Conservation (phyloP, 2,888 invertebrate species). For the Stenichneumon culpator region DNA sequence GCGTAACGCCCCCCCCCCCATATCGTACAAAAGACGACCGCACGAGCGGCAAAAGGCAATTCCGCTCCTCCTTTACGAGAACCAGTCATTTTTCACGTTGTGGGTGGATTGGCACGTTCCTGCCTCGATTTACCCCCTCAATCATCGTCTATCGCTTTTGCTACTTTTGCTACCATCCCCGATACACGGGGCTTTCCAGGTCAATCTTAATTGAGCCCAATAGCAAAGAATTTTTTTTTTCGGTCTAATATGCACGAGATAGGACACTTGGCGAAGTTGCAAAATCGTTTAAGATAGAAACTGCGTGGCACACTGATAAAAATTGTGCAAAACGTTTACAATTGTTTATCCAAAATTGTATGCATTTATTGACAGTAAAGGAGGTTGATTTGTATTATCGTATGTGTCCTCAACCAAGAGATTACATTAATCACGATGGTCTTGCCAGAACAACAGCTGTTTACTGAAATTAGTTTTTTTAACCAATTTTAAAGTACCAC, state of each 20-base stretch:
- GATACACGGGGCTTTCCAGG: not conserved
- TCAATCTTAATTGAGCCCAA: not conserved
- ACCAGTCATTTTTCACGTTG: conserved; percentile 53
- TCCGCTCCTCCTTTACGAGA: conserved; percentile 49
- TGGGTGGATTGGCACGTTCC: conserved; percentile 32
- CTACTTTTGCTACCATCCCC: not conserved
- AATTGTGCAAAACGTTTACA: too few relatives aligned
- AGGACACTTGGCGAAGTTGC: not conserved
- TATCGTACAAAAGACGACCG: conserved; percentile 37
- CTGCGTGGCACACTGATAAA: too few relatives aligned
- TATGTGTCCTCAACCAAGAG: too few relatives aligned
- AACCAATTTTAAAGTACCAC: too few relatives aligned
- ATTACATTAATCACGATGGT: too few relatives aligned
- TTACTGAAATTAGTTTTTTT: too few relatives aligned
- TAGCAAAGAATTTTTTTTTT: not conserved
- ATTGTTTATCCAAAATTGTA: too few relatives aligned
- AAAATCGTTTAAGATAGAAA: not conserved
- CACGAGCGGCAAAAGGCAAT: conserved; percentile 46
- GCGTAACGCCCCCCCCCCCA: conserved; percentile 30
- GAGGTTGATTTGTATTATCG: too few relatives aligned
- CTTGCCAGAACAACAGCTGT: too few relatives aligned
- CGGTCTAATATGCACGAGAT: too few relatives aligned
- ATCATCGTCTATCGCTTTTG: not conserved
- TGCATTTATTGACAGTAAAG: too few relatives aligned
- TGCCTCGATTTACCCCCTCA: not conserved